A percentile compares a stretch with the other conserved stretches of the same genome.
Evolutionary conservation across 2,113 vertebrate species (phyloP).

Genomic region (Ia io): DNA sequence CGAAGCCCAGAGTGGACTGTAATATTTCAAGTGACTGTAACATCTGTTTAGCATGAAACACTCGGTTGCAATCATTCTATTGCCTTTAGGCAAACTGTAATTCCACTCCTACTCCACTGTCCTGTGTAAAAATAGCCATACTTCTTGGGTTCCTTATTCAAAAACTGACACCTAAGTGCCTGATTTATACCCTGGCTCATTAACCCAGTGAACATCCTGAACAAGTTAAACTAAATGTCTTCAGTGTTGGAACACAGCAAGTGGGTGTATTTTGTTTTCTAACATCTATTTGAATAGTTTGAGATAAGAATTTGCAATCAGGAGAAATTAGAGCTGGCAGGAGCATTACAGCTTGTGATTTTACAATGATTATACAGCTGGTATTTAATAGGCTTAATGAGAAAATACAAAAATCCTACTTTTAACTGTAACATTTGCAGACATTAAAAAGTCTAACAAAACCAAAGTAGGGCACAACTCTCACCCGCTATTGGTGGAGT

Average conservation of each 20-base stretch:
- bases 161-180: not conserved
- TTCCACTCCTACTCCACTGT: not conserved
- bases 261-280: not conserved
- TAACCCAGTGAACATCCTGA: not conserved
- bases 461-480: not conserved
- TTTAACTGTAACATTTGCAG: not conserved
- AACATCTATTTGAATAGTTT: not conserved
- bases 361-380: not conserved
- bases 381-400: not conserved
- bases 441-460: not conserved
- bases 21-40: slow-evolving; percentile 20
- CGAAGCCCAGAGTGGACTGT: not conserved
- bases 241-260: not conserved
- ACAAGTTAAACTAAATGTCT: not conserved
- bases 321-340: not conserved
- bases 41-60: slow-evolving; percentile 31
- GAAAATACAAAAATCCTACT: not conserved
- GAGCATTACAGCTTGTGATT: not conserved
- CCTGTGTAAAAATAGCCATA: not conserved
- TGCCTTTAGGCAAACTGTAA: not conserved
- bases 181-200: not conserved
- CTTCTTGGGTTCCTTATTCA: not conserved
- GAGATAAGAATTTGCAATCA: not conserved
- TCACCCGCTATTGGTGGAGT: not conserved
- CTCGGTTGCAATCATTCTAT: not conserved